Percentiles rank a stretch among this genome's conserved stretches.
These are phyloP conservation scores for Magallana nippona DNA, from an alignment of 2,888 invertebrate genomes.

Conservation along the genomic window DNA sequence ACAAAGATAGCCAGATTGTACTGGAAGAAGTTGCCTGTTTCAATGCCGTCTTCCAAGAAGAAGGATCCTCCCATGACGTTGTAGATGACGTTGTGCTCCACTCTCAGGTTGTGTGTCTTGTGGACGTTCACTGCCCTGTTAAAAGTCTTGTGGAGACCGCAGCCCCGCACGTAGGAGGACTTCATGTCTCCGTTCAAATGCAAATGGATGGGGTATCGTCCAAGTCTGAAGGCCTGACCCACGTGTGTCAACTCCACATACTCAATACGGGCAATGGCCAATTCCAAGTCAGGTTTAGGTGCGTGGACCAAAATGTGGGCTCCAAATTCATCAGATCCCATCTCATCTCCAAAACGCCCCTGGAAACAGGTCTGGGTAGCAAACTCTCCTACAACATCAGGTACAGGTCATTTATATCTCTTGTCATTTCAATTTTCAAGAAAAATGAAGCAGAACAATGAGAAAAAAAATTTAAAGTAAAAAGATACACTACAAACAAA, in stretches of 20 bases:
- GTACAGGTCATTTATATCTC: too few species aligned
- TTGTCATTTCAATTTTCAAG: too few species aligned
- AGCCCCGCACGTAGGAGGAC: constrained; percentile 72
- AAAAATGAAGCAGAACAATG: neutral
- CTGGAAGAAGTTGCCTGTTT: constrained; percentile 72
- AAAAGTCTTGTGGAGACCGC: constrained; percentile 72
- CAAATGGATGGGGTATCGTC: constrained; percentile 78
- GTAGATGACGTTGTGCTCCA: constrained; percentile 73
- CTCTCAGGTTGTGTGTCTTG: constrained; percentile 68
- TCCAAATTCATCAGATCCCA: constrained; percentile 76
- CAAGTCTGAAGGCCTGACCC: constrained; percentile 77
- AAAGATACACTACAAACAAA: constrained; percentile 44
- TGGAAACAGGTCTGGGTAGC: constrained; percentile 77
- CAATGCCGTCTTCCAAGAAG: constrained; percentile 78
- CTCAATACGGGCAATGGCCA: constrained; percentile 62
- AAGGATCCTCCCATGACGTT: constrained; percentile 78
- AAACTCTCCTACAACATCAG: constrained; percentile 71
- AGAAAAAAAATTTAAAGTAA: neutral
- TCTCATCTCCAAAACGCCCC: constrained; percentile 76
- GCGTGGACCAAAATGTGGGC: constrained; percentile 72
- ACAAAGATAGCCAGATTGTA: constrained; percentile 76
- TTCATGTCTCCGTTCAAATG: constrained; percentile 75
- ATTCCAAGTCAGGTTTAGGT: constrained; percentile 54
- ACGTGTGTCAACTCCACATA: constrained; percentile 72
- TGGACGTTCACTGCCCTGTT: constrained; percentile 78